Evolutionary conservation across 2,113 vertebrate genomes (phyloP), one percentile per base, ranked within the genome.

Genomic region (Hippocampus barbouri): DNA sequence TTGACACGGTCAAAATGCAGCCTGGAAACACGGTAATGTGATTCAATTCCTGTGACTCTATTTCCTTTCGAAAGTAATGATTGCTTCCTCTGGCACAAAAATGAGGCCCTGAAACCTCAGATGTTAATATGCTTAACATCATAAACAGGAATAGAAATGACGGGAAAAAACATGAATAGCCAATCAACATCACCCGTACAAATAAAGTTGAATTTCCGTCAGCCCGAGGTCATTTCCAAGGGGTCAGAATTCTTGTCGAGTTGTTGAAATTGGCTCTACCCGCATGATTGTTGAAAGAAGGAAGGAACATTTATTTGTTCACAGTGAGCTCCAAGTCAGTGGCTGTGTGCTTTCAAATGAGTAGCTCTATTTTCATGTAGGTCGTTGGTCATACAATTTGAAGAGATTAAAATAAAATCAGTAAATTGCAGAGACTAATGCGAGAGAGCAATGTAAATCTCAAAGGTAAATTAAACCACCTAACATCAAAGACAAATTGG

Each of bases 161-260:
- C 27, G 67, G 59, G 53, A 70, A 61, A 45, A 69, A 77, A 75
- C 59, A 40, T 59, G 30, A 16, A 63, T 27, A 34, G 67, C 64
- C 57, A 69, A 57, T 68, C 49, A 72, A 68, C 27, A 68, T 66
- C 69, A 57, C 73, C 67, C 78, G 61, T 68, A 70, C 70, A 72
- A 62, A 68, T 71, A 80, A 79, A 79, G 57, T 79, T 72, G 54
- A 66, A 81, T 80, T 75, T 70, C 40, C 66, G 10, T 64, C 47
- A 45, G 79, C 79, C 69, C 23, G 53, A 23, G 67, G 73, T 69
- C 62, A 21, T 66, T 78, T 72, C 68, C 40, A 41, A 18, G 40
- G 40, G 59, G 57, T 69, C 41, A 53, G 60, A 63, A 79, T 68
- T 76, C 40, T 72, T 57, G 77, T 69, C 73, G 67, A 71, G 41